Base-by-base conservation (phyloP, 2,113 vertebrate species). In the Albula goreensis region DNA sequence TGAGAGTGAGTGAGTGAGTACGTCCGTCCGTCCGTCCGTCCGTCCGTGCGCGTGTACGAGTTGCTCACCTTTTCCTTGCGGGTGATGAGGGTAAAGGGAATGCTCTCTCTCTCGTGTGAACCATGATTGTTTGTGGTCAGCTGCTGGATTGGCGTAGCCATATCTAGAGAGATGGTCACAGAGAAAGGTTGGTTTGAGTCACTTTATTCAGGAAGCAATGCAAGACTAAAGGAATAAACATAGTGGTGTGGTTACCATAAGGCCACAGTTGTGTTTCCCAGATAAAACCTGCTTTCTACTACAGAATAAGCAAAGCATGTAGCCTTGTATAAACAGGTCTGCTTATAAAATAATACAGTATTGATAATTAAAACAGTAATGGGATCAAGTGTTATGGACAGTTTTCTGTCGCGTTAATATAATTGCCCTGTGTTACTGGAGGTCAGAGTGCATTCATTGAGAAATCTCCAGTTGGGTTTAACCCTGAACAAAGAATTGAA, bases 131-230 rank as follows among this genome's bases (percentile, higher is more conserved):
- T 97, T 81, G 90, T 93, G 3, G 96, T 95, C 81, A 98, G 91
- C 93, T 97, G 97, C 82, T 97, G 96, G 83, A 98, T 98, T 9
- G 97, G 97, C 85, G 96, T 92, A 3, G 97, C 95, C 97, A 98
- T 97, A 83, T 98, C 97, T 98, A 94, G 89, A 86, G 90, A 13
- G 48, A 13, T 66, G 83, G 0, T 0, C 19, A 2, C 50, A 53
- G 11, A 7, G 25, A 48, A 15, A 50, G 31, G 25, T 7, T 50
- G 51, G 4, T 77, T n/a, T 83, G 25, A n/a, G 80, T 25, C n/a
- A 5, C n/a, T 4, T 41, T 41, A 41, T 41, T 41, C 0, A 41
- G 31, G 31, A 41, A 41, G 31, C 31, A 41, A 41, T 41, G 31
- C 31, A 41, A 41, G 31, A 41, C 31, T 41, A 41, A 41, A 41